Percentiles rank a stretch among this genome's conserved stretches.
Evolutionary conservation across 1,140 invertebrate species (phyloP).

Genomic region (Scaptomyza hsui): DNA sequence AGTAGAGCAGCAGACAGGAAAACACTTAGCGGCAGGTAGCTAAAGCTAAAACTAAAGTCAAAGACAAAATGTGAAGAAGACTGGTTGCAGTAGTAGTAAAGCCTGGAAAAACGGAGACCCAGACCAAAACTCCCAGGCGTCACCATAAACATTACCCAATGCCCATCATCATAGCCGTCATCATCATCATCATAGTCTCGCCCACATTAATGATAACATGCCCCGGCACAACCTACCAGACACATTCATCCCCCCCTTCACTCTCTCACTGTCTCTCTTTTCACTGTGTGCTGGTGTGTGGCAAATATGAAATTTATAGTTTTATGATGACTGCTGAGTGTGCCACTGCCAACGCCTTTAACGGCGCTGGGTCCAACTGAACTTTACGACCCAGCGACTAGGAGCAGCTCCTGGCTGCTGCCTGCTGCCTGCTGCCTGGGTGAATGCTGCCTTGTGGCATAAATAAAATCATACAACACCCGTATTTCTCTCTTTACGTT

Average conservation of each 20-base stretch:
- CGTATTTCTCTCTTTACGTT: slow-evolving; percentile 44
- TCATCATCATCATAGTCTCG: slow-evolving; percentile 59
- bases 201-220: slow-evolving; percentile 79
- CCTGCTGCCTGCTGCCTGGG: slow-evolving; percentile 2
- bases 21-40: slow-evolving; percentile 77
- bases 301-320: slow-evolving; percentile 83
- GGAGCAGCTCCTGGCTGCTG: slow-evolving; percentile 9
- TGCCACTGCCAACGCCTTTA: slow-evolving; percentile 81
- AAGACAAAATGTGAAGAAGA: slow-evolving; percentile 32
- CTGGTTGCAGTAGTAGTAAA: slow-evolving; percentile 28
- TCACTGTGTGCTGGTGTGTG: slow-evolving; percentile 48
- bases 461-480: slow-evolving; percentile 75
- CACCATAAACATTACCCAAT: slow-evolving; percentile 76
- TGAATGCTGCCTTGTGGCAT: slow-evolving; percentile 55
- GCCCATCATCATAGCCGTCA: slow-evolving; percentile 35
- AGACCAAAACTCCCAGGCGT: slow-evolving; percentile 73
- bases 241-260: background rate
- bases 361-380: slow-evolving; percentile 78
- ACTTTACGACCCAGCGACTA: slow-evolving; percentile 70
- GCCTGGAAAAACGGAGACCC: slow-evolving; percentile 17
- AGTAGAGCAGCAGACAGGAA: slow-evolving; percentile 36
- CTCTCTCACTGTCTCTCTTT: slow-evolving; percentile 3
- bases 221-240: slow-evolving; percentile 32
- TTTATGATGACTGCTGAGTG: slow-evolving; percentile 83
- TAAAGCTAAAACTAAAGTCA: slow-evolving; percentile 39